Evolutionary conservation across 1,140 invertebrate species (phyloP), one percentile per base, ranked within the genome.

Genomic region (Prorops nasuta): DNA sequence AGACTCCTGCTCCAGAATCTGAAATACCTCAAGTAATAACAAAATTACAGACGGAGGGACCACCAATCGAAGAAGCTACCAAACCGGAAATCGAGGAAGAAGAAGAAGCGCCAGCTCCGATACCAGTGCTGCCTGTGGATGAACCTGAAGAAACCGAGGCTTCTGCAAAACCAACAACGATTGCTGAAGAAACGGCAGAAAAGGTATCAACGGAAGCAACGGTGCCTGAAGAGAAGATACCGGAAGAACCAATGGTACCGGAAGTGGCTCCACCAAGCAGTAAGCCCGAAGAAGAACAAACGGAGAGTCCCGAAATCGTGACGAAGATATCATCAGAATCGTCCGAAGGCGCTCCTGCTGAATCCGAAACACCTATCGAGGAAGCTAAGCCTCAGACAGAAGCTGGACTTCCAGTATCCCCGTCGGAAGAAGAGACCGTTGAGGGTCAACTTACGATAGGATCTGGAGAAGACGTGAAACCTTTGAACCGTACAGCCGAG

Each of bases 401-500:
- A 28, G 4, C 4, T 10, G 24, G 10, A 28, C 24, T 6, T 6
- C 24, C 24, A 28, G 10, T 28, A 28, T 12, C 51, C 24, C 2
- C 16, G 3, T 44, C 36, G 0, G 43, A 55, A 21, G 39, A 58
- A 1, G 52, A 63, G 34, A 47, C 54, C 12, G 21, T 36, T 15
- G 65, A 69, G 31, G 51, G 36, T 16, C 54, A 61, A 42, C 6
- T 55, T 2, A 54, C 58, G 12, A 4, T 64, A 14, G 58, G 37
- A 48, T 55, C 56, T 3, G 63, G 57, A 14, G 41, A 44, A 8
- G 56, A 50, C 18, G 22, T 51, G 16, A 46, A 40, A 14, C 60
- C 52, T 1, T 19, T 39, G 19, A 56, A 49, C 18, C 38, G 57
- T 3, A 54, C 58, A 1, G 14, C 17, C 8, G 47, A 51, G 31